Percentiles rank a stretch among this genome's conserved stretches.
Evolutionary conservation across 2,113 vertebrate species (phyloP).

Genomic region (Lathamus discolor): DNA sequence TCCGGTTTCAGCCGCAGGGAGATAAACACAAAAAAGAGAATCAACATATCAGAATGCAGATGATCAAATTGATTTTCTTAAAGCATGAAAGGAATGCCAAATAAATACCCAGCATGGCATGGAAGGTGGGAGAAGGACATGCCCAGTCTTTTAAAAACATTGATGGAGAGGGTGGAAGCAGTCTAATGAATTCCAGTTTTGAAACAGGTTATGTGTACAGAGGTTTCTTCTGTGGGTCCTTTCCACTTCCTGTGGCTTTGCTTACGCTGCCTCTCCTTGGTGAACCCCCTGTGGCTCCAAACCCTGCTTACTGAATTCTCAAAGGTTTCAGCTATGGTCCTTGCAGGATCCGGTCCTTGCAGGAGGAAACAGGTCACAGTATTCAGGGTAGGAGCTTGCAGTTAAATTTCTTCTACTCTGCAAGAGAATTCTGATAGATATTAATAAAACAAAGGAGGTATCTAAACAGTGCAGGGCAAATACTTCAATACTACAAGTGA

Average conservation of each 20-base stretch:
- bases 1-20: not conserved
- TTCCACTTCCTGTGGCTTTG: not conserved
- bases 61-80: not conserved
- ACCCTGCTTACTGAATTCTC: accelerated
- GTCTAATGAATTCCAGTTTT: not conserved
- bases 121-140: not conserved
- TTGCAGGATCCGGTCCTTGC: not conserved
- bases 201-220: not conserved
- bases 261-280: not conserved
- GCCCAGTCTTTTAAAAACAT: not conserved
- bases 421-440: not conserved
- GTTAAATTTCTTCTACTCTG: not conserved
- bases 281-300: not conserved
- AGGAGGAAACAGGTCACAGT: not conserved
- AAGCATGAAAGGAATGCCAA: not conserved
- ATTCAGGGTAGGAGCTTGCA: not conserved
- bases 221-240: not conserved
- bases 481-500: not conserved
- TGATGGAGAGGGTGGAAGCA: not conserved
- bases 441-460: not conserved
- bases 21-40: not conserved
- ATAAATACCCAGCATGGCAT: not conserved
- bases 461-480: not conserved
- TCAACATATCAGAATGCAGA: accelerated
- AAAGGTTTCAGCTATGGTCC: not conserved